Evolutionary conservation across 2,888 invertebrate genomes (phyloP), one percentile per base, ranked within the genome.

Genomic region (Andrena hattorfiana): DNA sequence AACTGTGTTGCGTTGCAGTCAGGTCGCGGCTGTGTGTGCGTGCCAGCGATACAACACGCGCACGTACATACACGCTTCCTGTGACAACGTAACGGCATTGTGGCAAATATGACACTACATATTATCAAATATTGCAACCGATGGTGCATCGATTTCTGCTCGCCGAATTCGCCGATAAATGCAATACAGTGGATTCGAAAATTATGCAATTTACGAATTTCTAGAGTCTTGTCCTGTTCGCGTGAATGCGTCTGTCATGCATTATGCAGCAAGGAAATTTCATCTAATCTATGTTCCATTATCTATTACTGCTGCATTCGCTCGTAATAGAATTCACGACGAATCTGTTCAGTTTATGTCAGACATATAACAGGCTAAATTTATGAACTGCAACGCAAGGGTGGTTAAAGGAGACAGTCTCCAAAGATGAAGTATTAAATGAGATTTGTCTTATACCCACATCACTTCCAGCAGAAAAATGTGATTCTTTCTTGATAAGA

Each of bases 1-100:
- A 73, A 67, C 66, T 76, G 66, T 81, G 77, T 83, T 85, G 68
- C 71, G 72, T 28, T 67, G 71, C 69, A 83, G 78, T 78, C 76
- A 64, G 78, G 83, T 20, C 54, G 20, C 16, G 42, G 48, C 20
- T 48, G 56, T 49, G 51, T 56, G 68, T 72, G 71, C 48, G 72
- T 63, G 80, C 78, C 73, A 80, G 64, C 71, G 59, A 73, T 69
- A 80, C 71, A 49, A 30, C 30, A 23, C 13, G 48, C 1, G 0
- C 26, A 20, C 32, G 10, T n/a, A 1, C n/a, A 23, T 26, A 59
- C 73, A 84, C 80, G 81, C 83, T 81, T 68, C 72, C 70, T 72
- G 73, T 13, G 32, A 76, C 72, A 20, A 26, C 23, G 71, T 54
- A 51, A 20, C 70, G 60, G 10, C 30, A 35, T 71, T 72, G 51